Percentiles rank a stretch among this genome's conserved stretches.
Evolutionary conservation across 1,140 invertebrate species (phyloP).

Genomic region (Trissolcus basalis): DNA sequence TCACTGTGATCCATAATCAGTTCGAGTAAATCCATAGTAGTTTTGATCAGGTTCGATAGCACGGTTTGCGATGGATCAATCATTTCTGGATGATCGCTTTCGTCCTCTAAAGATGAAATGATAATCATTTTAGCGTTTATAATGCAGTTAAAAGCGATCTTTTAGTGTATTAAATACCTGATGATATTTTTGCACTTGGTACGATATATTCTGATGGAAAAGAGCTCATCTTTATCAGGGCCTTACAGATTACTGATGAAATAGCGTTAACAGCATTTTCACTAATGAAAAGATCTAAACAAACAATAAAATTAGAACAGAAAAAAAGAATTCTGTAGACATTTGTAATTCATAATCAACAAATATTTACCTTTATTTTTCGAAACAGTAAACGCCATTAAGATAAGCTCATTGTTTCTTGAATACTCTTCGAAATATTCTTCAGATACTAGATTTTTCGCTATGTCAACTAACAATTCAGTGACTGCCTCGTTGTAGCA

Average conservation of each 20-base stretch:
- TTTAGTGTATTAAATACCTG: slow-evolving; percentile 1
- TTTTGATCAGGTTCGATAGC: slow-evolving; percentile 41
- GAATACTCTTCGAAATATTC: slow-evolving; percentile 6
- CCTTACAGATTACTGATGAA: slow-evolving; percentile 67
- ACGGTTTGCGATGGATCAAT: slow-evolving; percentile 16
- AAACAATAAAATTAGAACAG: too few relatives aligned
- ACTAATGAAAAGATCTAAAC: slow-evolving; percentile 75
- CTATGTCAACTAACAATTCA: slow-evolving; percentile 43
- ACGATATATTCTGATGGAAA: neutral
- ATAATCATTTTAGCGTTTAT: neutral
- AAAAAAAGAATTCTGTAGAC: slow-evolving; percentile 5
- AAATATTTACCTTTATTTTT: slow-evolving; percentile 58
- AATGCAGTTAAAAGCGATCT: neutral
- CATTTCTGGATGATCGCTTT: slow-evolving; percentile 1
- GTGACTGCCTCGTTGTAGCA: slow-evolving; percentile 50
- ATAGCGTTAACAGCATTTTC: slow-evolving; percentile 75
- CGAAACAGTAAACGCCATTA: slow-evolving; percentile 35
- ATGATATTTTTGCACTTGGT: neutral
- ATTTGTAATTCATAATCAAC: neutral
- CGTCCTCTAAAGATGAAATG: slow-evolving; percentile 2
- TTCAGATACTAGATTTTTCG: slow-evolving; percentile 25
- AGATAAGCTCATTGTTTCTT: neutral
- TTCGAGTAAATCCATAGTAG: slow-evolving; percentile 58
- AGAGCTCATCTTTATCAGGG: slow-evolving; percentile 33
- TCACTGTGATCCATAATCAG: slow-evolving; percentile 59